Percentiles rank a stretch among this genome's conserved stretches.
Evolutionary conservation across 2,113 vertebrate species (phyloP).

Genomic region (Taurulus bubalis): DNA sequence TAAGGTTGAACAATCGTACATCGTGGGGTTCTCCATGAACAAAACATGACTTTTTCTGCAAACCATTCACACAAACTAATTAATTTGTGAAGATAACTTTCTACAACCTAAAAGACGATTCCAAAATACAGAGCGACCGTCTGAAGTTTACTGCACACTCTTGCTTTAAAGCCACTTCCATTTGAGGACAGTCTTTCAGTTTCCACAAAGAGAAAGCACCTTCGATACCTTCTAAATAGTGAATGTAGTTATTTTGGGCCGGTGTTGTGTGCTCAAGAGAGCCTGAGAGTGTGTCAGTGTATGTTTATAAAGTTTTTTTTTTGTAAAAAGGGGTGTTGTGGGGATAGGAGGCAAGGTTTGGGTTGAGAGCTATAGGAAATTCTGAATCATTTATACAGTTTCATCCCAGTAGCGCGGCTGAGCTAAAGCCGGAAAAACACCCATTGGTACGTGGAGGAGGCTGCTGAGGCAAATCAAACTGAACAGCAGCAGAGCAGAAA

Average conservation of each 20-base stretch:
- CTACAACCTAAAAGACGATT: neutral
- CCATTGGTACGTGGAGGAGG: conserved; percentile 23
- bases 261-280: conserved; percentile 7
- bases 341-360: conserved; percentile 37
- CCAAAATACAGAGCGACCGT: neutral
- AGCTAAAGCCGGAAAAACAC: conserved; percentile 35
- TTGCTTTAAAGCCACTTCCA: conserved; percentile 10
- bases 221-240: conserved; percentile 36
- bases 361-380: conserved; percentile 51
- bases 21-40: neutral
- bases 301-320: conserved; percentile 29
- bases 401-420: conserved; percentile 42
- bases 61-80: neutral
- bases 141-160: neutral
- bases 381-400: conserved; percentile 63
- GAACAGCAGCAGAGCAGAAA: conserved; percentile 14
- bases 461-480: conserved; percentile 32
- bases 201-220: conserved; percentile 10
- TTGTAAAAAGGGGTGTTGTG: conserved; percentile 11
- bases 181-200: neutral
- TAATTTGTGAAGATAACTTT: neutral
- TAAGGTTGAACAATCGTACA: neutral
- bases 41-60: neutral
- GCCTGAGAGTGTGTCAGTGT: conserved; percentile 33
- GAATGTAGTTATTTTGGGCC: conserved; percentile 41